Evolutionary conservation across 2,888 invertebrate species (phyloP), one percentile per base, ranked within the genome.

Genomic region (Sepioteuthis lessoniana): DNA sequence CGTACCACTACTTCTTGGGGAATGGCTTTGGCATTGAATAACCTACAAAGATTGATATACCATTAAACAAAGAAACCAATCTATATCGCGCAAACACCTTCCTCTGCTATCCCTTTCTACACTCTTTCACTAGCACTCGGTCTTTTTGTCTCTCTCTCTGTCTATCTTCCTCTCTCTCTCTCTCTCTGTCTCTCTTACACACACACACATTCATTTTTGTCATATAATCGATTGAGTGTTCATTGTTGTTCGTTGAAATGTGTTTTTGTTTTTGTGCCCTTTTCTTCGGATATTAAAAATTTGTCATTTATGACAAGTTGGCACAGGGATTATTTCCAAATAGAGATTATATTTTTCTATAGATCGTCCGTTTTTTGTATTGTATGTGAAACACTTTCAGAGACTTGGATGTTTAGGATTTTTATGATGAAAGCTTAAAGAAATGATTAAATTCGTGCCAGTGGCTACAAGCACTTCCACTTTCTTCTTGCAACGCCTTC

Each of bases 231-330:
- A 76, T 76, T n/a, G n/a, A 35, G 10, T 76, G 19, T 76, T 35
- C 76, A 76, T 76, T 76, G n/a, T 35, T 35, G 76, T 76, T 76
- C 19, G 16, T n/a, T 76, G n/a, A 76, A 76, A 76, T 55, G 8
- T 76, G 13, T 76, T 28, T 1, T 60, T 60, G 31, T 60, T 76
- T 76, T 16, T 13, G 13, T 16, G 76, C n/a, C 19, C 16, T n/a
- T 76, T 76, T 76, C 35, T n/a, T 19, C 35, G 76, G 76, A 76
- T n/a, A 76, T 76, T 76, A 76, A 76, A 76, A 76, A 76, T n/a
- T 76, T 76, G 76, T 76, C 76, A 76, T 76, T 76, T 76, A 76
- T 76, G 76, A 76, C 76, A 76, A 76, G 76, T 76, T 76, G 76
- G 76, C 76, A 13, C 16, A 13, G 76, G 35, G 76, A 76, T 76